phyloP scores from a whole-genome alignment of 2,113 vertebrate genomes.

The Cacatua alba region DNA sequence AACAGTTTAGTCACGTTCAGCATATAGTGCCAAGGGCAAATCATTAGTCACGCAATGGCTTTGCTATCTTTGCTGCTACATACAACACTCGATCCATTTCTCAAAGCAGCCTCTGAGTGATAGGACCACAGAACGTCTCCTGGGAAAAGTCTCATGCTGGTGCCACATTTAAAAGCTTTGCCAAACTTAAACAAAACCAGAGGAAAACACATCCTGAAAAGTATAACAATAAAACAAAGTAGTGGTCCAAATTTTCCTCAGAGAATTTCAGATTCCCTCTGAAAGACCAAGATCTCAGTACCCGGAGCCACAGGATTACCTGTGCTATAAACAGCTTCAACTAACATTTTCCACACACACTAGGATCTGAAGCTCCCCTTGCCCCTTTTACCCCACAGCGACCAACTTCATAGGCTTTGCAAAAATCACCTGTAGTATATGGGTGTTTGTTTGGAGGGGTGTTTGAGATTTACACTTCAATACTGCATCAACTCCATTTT shows the following conservation, averaged over 20 bases:
- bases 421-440: neutral
- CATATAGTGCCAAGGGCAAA: neutral
- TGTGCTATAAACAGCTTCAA: neutral
- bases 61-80: neutral
- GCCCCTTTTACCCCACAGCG: neutral
- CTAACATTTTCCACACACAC: neutral
- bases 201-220: conserved; percentile 11
- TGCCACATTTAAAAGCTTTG: neutral
- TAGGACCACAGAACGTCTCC: neutral
- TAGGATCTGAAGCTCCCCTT: neutral
- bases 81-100: neutral
- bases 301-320: neutral
- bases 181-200: neutral
- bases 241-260: neutral
- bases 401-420: neutral
- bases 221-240: neutral
- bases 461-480: neutral
- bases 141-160: neutral
- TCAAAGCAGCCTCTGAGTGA: neutral
- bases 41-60: neutral
- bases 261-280: neutral
- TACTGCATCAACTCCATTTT: neutral
- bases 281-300: neutral
- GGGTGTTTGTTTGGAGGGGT: neutral
- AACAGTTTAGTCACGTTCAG: neutral